phyloP scores from a whole-genome alignment of 2,113 vertebrate genomes.

The Philantomba maxwellii region DNA sequence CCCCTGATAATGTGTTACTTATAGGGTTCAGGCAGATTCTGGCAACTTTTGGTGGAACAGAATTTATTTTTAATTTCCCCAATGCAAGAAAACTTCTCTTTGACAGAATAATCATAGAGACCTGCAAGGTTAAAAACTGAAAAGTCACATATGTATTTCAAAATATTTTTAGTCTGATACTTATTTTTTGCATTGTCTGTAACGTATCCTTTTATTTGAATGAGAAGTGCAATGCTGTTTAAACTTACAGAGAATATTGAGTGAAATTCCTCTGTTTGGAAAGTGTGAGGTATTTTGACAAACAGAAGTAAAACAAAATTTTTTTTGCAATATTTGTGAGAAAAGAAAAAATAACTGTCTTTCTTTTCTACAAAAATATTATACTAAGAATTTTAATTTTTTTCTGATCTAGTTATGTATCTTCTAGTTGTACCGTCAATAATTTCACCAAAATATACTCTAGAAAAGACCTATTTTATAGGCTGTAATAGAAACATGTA shows the following conservation, averaged over 20 bases:
- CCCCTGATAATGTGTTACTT: neutral
- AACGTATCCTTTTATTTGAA: conserved; percentile 8
- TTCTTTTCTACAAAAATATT: neutral
- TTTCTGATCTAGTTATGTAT: neutral
- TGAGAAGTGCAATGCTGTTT: neutral
- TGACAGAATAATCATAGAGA: conserved; percentile 18
- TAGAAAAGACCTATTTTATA: neutral
- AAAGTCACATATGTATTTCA: neutral
- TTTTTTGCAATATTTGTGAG: neutral
- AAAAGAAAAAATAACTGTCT: neutral
- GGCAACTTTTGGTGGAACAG: conserved; percentile 24
- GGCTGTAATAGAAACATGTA: neutral
- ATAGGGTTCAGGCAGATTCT: conserved; percentile 22
- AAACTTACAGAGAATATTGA: neutral
- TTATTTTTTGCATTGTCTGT: neutral
- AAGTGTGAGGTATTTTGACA: neutral
- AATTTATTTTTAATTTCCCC: conserved; percentile 39
- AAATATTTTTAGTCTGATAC: neutral
- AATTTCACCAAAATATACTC: neutral
- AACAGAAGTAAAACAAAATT: neutral
- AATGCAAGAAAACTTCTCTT: conserved; percentile 40
- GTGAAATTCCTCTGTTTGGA: neutral
- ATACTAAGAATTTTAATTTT: neutral
- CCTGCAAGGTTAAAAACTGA: conserved; percentile 29
- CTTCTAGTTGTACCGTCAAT: neutral